These are phyloP conservation scores for Heliconius nattereri DNA, from an alignment of 1,140 invertebrate genomes.

Conservation along the genomic window DNA sequence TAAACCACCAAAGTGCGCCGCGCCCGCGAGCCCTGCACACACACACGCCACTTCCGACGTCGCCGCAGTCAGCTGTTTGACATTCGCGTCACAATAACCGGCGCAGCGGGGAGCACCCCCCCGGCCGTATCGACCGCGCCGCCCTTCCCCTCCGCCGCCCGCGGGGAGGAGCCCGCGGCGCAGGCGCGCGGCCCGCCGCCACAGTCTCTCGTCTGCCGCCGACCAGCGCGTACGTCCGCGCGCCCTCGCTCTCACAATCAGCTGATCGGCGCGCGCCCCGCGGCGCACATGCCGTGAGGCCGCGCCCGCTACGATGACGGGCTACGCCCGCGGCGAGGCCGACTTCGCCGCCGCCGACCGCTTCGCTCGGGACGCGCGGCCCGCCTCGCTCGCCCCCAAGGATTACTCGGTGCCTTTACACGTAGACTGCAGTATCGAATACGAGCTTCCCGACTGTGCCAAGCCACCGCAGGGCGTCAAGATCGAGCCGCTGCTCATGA, in stretches of 20 bases:
- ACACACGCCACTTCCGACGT: conserved; percentile 36
- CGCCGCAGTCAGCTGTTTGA: conserved; percentile 71
- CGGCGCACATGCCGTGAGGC: conserved; percentile 74
- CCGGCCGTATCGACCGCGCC: conserved; percentile 47
- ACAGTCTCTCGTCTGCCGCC: conserved; percentile 62
- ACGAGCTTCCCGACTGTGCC: conserved; percentile 90
- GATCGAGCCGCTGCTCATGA: conserved; percentile 90
- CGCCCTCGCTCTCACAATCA: conserved; percentile 59
- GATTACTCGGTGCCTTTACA: conserved; percentile 90
- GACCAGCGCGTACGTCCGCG: conserved; percentile 60
- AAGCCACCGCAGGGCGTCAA: conserved; percentile 89
- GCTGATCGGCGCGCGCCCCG: conserved; percentile 73
- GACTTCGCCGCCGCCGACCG: conserved; percentile 70
- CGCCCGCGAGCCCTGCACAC: conserved; percentile 8
- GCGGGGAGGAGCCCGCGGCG: conserved; percentile 39
- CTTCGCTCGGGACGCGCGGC: conserved; percentile 63
- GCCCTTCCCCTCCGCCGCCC: conserved; percentile 35
- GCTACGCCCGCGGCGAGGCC: conserved; percentile 76
- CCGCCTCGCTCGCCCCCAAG: conserved; percentile 80
- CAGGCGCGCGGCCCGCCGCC: conserved; percentile 47
- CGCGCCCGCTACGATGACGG: conserved; percentile 72
- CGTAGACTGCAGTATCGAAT: conserved; percentile 92
- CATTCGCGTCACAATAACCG: conserved; percentile 57
- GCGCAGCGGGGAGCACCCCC: conserved; percentile 35
- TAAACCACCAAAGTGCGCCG: conserved; percentile 17